Percentiles rank a stretch among this genome's conserved stretches.
Conservation (phyloP, 2,113 vertebrate species). For the Ginglymostoma cirratum region DNA sequence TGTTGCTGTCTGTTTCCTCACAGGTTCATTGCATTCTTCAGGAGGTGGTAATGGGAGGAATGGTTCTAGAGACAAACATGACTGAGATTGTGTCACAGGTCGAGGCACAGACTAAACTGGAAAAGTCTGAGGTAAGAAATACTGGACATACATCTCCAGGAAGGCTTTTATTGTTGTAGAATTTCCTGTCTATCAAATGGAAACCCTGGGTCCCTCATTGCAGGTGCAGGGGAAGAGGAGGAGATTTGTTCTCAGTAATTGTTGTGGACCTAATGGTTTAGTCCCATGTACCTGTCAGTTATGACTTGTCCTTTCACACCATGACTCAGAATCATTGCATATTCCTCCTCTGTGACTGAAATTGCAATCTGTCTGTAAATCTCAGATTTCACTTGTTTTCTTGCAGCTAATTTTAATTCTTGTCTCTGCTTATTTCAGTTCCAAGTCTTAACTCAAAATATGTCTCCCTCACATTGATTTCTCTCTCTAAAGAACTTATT, state of each 20-base stretch:
- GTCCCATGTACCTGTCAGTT: not conserved
- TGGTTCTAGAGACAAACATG: slow-evolving; percentile 96
- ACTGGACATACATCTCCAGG: not conserved
- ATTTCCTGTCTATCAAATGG: not conserved
- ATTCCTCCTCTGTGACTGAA: not conserved
- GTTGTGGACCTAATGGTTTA: not conserved
- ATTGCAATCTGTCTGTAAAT: not conserved
- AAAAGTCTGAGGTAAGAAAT: slow-evolving; percentile 80
- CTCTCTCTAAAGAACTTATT: not conserved
- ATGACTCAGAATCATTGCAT: not conserved
- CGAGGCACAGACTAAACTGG: slow-evolving; percentile 82
- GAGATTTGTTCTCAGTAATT: not conserved
- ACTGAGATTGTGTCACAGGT: slow-evolving; percentile 85
- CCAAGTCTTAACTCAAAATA: not conserved
- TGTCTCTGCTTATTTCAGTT: not conserved
- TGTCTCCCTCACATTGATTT: not conserved
- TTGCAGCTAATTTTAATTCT: not conserved
- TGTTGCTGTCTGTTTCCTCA: not conserved
- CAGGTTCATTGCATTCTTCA: slow-evolving; percentile 65
- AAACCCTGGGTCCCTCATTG: not conserved
- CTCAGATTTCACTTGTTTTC: not conserved
- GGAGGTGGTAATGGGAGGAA: slow-evolving; percentile 88
- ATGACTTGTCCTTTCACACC: not conserved
- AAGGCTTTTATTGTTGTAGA: not conserved
- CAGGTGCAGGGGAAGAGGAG: not conserved